Percentiles rank a stretch among this genome's conserved stretches.
Evolutionary conservation across 2,797 vertebrate species (phyloP).

Genomic region (Sciurus vulgaris): DNA sequence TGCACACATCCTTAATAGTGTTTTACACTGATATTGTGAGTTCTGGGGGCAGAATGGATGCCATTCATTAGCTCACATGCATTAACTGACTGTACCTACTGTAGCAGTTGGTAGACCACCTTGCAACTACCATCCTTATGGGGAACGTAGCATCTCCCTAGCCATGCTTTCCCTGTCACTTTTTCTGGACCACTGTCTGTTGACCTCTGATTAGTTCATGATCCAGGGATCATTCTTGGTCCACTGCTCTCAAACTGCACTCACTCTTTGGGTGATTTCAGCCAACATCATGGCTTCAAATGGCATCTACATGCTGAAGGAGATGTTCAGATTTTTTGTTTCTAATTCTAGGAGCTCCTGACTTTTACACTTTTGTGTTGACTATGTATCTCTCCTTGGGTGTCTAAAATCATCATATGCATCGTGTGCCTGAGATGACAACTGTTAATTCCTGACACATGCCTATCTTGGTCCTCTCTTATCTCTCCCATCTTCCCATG

Average conservation of each 20-base stretch:
- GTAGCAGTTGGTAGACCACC: background rate
- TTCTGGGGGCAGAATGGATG: background rate
- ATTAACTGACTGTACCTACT: background rate
- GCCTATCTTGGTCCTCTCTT: background rate
- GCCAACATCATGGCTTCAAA: background rate
- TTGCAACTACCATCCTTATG: background rate
- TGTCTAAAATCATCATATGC: background rate
- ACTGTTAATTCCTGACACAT: background rate
- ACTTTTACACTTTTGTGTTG: background rate
- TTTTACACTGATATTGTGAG: background rate
- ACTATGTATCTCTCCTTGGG: background rate
- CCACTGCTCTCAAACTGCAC: background rate
- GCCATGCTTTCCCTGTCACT: background rate
- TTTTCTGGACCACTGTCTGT: background rate
- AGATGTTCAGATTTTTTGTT: background rate
- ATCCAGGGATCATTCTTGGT: background rate
- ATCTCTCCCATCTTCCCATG: background rate
- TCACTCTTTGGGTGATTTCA: background rate
- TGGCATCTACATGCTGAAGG: background rate
- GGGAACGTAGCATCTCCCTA: background rate
- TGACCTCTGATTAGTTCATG: background rate
- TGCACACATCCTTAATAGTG: accelerated
- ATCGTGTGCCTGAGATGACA: background rate
- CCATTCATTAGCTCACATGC: background rate
- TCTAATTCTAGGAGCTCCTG: background rate